These are phyloP conservation scores for Ondatra zibethicus DNA, from an alignment of 2,113 vertebrate genomes.

Conservation along the genomic window DNA sequence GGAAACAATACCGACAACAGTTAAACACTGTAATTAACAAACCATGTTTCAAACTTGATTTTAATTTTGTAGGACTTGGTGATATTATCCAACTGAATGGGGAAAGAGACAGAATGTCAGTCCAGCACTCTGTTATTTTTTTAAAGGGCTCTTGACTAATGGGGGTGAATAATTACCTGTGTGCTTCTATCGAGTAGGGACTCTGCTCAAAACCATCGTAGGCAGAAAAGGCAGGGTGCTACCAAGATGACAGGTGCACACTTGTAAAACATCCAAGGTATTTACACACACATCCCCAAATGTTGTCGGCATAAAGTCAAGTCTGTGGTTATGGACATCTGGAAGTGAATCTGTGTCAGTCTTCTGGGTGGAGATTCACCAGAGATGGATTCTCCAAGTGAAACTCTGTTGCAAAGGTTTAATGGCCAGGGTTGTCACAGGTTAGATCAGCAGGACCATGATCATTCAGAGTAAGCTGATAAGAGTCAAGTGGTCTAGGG, in stretches of 20 bases:
- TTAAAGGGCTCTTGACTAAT: neutral
- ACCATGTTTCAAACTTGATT: conserved; percentile 85
- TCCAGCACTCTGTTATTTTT: neutral
- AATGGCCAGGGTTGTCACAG: neutral
- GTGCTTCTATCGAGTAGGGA: neutral
- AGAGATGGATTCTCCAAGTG: neutral
- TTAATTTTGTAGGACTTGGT: conserved; percentile 85
- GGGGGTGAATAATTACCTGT: neutral
- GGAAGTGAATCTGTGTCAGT: neutral
- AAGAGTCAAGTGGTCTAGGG: neutral
- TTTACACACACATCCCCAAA: neutral
- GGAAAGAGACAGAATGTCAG: conserved; percentile 73
- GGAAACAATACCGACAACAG: conserved; percentile 89
- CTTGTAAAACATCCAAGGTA: neutral
- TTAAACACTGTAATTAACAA: conserved; percentile 89
- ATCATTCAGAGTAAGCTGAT: neutral
- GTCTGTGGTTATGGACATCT: neutral
- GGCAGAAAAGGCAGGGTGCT: neutral
- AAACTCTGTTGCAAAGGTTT: neutral
- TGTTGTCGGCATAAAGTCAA: neutral
- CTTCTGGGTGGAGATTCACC: neutral
- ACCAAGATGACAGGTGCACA: neutral
- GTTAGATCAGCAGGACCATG: neutral
- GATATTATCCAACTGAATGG: conserved; percentile 79
- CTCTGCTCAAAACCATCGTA: neutral